Conservation (phyloP, 2,888 invertebrate genomes). For the Polymixis lichenea region DNA sequence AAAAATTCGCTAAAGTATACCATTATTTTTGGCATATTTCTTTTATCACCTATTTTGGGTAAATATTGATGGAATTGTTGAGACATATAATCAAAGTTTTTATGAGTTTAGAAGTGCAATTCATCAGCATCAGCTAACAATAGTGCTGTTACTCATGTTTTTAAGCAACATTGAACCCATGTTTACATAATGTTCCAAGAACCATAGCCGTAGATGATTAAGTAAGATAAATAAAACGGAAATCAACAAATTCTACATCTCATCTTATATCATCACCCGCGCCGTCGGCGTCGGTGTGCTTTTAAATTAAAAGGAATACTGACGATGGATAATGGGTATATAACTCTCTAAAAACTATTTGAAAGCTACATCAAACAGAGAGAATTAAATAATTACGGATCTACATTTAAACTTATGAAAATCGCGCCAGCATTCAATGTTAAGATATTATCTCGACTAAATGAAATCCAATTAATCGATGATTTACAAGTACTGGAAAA, state of each 20-base stretch:
- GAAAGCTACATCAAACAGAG: not conserved
- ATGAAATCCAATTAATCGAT: conserved; percentile 63
- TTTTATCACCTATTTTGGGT: not conserved
- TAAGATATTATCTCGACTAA: conserved; percentile 58
- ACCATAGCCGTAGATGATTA: conserved; percentile 14
- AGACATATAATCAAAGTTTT: not conserved
- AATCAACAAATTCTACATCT: conserved; percentile 16
- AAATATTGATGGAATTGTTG: not conserved
- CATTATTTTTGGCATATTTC: no score
- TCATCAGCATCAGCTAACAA: not conserved
- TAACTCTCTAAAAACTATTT: not conserved
- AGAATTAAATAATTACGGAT: conserved; percentile 20
- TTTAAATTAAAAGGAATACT: not conserved
- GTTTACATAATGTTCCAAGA: conserved; percentile 1
- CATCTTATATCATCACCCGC: not conserved
- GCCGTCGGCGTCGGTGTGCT: no score
- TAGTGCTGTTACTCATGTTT: not conserved
- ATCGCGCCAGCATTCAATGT: conserved; percentile 49
- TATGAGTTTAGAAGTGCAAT: not conserved
- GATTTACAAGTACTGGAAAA: conserved; percentile 51
- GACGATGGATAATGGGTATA: not conserved
- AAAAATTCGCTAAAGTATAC: not conserved
- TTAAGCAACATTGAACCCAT: not conserved
- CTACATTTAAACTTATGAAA: conserved; percentile 43
- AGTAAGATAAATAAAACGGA: conserved; percentile 32